phyloP scores from a whole-genome alignment of 1,140 invertebrate genomes.

The Drosophila varians region DNA sequence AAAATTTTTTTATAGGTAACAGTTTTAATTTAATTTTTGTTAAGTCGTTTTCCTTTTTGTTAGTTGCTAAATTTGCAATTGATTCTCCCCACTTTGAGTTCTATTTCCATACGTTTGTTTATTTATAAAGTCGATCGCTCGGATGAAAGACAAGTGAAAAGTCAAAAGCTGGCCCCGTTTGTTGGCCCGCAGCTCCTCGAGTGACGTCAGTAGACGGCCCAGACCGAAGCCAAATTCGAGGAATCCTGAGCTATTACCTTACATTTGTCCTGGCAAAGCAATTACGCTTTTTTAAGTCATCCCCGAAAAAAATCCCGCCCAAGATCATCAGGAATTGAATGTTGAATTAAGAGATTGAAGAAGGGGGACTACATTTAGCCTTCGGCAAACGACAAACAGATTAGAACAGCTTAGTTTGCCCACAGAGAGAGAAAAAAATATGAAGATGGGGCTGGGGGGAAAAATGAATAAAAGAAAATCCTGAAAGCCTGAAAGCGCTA shows the following conservation, averaged over 20 bases:
- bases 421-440: constrained; percentile 29
- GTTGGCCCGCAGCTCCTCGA: constrained; percentile 1
- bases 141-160: constrained; percentile 63
- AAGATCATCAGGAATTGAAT: constrained; percentile 59
- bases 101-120: constrained; percentile 50
- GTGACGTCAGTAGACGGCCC: constrained; percentile 45
- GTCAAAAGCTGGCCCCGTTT: constrained; percentile 48
- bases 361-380: constrained; percentile 8
- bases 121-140: constrained; percentile 51
- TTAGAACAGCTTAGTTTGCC: constrained; percentile 66
- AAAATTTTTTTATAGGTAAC: too few relatives aligned
- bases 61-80: constrained; percentile 44
- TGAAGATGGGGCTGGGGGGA: too few relatives aligned
- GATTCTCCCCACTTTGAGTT: constrained; percentile 44
- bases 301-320: constrained; percentile 32
- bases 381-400: constrained; percentile 66
- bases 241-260: constrained; percentile 30
- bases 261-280: constrained; percentile 34
- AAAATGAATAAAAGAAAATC: constrained; percentile 46
- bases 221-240: constrained; percentile 1
- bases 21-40: constrained; percentile 45
- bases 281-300: constrained; percentile 48
- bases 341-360: constrained; percentile 33
- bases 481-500: constrained; percentile 21
- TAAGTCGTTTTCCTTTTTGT: constrained; percentile 35